These are phyloP conservation scores for Orestias chungarensis DNA, from an alignment of 2,797 vertebrate genomes.

Conservation along the genomic window DNA sequence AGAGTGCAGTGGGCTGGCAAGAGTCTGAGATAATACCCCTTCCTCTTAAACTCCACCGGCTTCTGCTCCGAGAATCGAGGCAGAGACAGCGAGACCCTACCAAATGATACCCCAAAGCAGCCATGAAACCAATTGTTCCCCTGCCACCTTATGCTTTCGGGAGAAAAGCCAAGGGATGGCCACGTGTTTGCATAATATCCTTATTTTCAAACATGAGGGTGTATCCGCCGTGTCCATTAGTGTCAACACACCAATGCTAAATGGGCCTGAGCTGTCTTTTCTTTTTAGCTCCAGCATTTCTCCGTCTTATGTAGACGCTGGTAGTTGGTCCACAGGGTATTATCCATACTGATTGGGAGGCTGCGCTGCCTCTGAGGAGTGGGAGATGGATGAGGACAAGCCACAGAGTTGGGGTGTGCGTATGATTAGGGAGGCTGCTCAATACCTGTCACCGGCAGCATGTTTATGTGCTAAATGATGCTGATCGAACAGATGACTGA, in stretches of 20 bases:
- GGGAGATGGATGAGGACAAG: constrained; percentile 77
- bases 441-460: constrained; percentile 73
- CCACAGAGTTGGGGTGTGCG: constrained; percentile 61
- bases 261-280: constrained; percentile 69
- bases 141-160: constrained; percentile 58
- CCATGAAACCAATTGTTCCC: constrained; percentile 72
- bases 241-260: constrained; percentile 71
- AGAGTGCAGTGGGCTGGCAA: constrained; percentile 84
- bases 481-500: constrained; percentile 66
- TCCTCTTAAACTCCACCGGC: constrained; percentile 77
- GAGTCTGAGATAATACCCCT: constrained; percentile 81
- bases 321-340: constrained; percentile 79
- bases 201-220: constrained; percentile 76
- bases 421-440: constrained; percentile 77
- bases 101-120: constrained; percentile 73
- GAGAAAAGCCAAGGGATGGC: constrained; percentile 54
- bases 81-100: constrained; percentile 66
- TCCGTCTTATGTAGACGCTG: constrained; percentile 54
- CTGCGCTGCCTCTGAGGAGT: constrained; percentile 69
- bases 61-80: constrained; percentile 68
- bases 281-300: constrained; percentile 56
- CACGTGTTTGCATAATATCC: constrained; percentile 72
- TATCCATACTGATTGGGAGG: constrained; percentile 78
- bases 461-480: constrained; percentile 80
- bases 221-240: constrained; percentile 73